A percentile compares a stretch with the other conserved stretches of the same genome.
Conservation (phyloP, 2,888 invertebrate genomes). For the Himalopsyche anomala region DNA sequence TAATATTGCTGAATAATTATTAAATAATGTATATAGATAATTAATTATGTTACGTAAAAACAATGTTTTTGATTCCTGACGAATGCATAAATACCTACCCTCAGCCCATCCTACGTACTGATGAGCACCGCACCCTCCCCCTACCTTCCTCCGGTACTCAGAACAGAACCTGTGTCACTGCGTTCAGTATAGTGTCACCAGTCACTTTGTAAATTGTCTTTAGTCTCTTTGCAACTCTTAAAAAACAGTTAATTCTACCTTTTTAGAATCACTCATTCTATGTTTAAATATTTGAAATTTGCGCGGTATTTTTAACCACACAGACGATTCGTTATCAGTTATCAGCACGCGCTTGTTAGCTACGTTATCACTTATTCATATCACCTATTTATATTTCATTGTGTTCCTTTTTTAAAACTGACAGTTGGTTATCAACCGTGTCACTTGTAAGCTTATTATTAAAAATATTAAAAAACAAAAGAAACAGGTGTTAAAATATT, state of each 20-base stretch:
- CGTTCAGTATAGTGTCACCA: background rate
- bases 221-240: background rate
- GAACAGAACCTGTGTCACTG: conserved; percentile 5
- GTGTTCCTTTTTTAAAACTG: conserved; percentile 15
- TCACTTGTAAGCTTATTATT: background rate
- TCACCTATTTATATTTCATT: background rate
- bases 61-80: background rate
- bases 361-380: conserved; percentile 1
- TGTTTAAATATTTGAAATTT: background rate
- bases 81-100: conserved; percentile 26
- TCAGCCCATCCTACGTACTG: conserved; percentile 5
- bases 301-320: conserved; percentile 18
- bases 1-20: background rate
- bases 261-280: background rate
- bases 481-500: background rate
- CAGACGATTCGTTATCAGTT: conserved; percentile 4
- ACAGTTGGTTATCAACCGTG: background rate
- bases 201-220: background rate
- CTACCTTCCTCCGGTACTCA: conserved; percentile 7
- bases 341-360: background rate
- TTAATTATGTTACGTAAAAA: background rate
- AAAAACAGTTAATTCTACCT: background rate
- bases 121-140: conserved; percentile 14
- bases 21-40: background rate
- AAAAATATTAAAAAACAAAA: background rate